Evolutionary conservation across 2,888 invertebrate genomes (phyloP).

Genomic region (Scaptodrosophila latifasciaeformis): DNA sequence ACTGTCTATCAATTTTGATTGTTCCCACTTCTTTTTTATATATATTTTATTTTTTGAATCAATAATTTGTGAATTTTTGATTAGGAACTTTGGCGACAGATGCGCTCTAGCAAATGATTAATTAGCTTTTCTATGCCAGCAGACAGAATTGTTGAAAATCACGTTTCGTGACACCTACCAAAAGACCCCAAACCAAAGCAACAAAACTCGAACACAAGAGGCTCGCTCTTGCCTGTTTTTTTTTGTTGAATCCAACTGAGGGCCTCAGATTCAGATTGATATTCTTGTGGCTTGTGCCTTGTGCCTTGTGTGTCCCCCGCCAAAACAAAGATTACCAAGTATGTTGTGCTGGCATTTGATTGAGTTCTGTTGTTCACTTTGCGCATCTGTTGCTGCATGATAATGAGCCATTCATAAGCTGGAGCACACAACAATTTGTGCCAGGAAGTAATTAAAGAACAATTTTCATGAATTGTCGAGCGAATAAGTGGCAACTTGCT

Average conservation of each 20-base stretch:
- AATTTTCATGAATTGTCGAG: constrained; percentile 45
- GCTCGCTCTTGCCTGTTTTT: background rate
- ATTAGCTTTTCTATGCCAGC: constrained; percentile 35
- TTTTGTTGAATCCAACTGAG: background rate
- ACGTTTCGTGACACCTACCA: constrained; percentile 26
- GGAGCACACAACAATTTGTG: constrained; percentile 21
- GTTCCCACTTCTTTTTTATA: too few species aligned
- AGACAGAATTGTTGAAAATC: constrained; percentile 35
- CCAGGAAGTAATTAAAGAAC: constrained; percentile 59
- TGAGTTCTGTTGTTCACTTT: constrained; percentile 32
- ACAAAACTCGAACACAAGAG: too few species aligned
- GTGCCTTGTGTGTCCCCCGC: background rate
- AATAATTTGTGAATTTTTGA: constrained; percentile 36
- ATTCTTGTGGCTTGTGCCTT: background rate
- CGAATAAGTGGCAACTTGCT: background rate
- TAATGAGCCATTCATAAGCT: constrained; percentile 47
- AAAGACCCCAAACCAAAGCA: too few species aligned
- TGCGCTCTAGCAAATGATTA: constrained; percentile 45
- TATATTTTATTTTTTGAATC: background rate
- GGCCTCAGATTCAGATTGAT: background rate
- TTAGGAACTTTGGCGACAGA: constrained; percentile 44
- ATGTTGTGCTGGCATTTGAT: constrained; percentile 41
- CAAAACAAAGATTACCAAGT: background rate
- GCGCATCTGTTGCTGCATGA: constrained; percentile 41
- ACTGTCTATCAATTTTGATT: constrained; percentile 12